Evolutionary conservation across 2,113 vertebrate species (phyloP).

Genomic region (Hassar affinis): DNA sequence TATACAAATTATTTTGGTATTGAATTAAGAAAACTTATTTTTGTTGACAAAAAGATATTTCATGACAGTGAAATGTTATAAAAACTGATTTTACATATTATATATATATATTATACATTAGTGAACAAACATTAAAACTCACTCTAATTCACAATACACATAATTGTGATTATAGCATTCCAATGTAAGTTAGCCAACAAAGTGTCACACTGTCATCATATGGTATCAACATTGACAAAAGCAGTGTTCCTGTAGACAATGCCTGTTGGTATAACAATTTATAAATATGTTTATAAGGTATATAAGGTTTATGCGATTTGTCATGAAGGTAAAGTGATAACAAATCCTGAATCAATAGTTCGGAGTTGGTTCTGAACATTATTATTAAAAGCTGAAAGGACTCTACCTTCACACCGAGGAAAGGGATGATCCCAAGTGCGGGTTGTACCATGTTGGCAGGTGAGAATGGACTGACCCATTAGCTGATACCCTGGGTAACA

Average conservation of each 20-base stretch:
- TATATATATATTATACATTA: background rate
- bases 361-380: background rate
- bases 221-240: background rate
- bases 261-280: background rate
- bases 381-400: background rate
- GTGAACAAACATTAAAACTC: background rate
- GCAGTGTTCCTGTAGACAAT: background rate
- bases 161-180: background rate
- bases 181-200: background rate
- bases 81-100: no score
- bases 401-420: constrained; percentile 93
- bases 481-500: constrained; percentile 91
- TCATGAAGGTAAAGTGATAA: background rate
- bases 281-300: background rate
- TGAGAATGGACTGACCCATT: constrained; percentile 87
- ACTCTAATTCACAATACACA: background rate
- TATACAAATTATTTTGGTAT: background rate
- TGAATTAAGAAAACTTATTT: background rate
- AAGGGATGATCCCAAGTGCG: constrained; percentile 94
- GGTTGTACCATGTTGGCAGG: constrained; percentile 92
- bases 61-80: background rate
- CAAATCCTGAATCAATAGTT: background rate
- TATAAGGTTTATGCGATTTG: background rate
- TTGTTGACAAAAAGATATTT: background rate
- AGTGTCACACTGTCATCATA: background rate